A percentile compares a stretch with the other conserved stretches of the same genome.
These are phyloP conservation scores for Pherbina coryleti DNA, from an alignment of 2,888 invertebrate genomes.

Conservation along the genomic window DNA sequence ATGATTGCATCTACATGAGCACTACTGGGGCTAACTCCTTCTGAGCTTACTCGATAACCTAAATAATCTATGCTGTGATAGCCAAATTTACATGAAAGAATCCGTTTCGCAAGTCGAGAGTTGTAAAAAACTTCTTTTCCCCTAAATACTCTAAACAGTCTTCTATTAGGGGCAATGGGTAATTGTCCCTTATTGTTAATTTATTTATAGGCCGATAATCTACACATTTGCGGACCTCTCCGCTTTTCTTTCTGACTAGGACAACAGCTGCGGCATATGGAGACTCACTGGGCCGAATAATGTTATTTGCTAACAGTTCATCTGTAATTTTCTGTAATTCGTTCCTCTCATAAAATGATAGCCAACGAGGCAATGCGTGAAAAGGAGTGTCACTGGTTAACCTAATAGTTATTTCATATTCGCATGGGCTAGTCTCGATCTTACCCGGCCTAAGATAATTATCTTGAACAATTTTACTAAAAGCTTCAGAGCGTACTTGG, in stretches of 20 bases:
- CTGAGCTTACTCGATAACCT: conserved; percentile 34
- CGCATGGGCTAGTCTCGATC: too few relatives aligned
- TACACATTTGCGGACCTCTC: conserved; percentile 31
- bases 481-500: too few relatives aligned
- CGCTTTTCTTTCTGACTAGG: conserved; percentile 32
- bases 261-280: conserved; percentile 25
- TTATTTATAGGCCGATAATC: conserved; percentile 36
- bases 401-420: too few relatives aligned
- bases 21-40: conserved; percentile 37
- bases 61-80: conserved; percentile 35
- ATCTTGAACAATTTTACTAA: too few relatives aligned
- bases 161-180: conserved; percentile 41
- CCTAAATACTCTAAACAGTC: conserved; percentile 33
- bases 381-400: background rate
- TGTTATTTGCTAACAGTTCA: conserved; percentile 6
- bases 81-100: conserved; percentile 45
- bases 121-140: conserved; percentile 44
- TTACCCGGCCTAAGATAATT: too few relatives aligned
- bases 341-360: conserved; percentile 1
- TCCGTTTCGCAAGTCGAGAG: conserved; percentile 45
- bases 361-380: background rate
- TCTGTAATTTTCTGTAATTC: conserved; percentile 15
- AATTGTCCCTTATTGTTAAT: conserved; percentile 39
- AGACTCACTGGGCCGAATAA: conserved; percentile 20
- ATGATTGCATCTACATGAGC: conserved; percentile 26